A percentile compares a stretch with the other conserved stretches of the same genome.
phyloP scores from a whole-genome alignment of 1,140 invertebrate species.

The Penaeus chinensis region DNA sequence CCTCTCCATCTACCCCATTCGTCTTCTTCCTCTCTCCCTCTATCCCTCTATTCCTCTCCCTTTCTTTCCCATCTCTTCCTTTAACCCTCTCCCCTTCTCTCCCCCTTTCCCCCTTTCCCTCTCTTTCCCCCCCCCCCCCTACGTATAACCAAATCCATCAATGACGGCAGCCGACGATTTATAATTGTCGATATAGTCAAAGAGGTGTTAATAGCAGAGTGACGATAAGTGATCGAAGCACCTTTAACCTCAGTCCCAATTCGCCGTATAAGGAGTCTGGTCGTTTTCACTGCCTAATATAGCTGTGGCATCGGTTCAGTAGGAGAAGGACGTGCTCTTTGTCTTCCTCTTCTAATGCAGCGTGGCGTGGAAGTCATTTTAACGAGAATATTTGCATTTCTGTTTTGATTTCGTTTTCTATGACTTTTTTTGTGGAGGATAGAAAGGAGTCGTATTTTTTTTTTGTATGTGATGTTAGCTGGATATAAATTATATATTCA shows the following conservation, averaged over 20 bases:
- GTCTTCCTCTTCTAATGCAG: no score
- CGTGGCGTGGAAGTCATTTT: no score
- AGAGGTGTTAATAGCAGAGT: no score
- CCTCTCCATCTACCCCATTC: background rate
- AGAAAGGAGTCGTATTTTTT: background rate
- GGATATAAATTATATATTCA: no score
- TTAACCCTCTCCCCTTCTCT: background rate
- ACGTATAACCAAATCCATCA: background rate
- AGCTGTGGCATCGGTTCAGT: no score
- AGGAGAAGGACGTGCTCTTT: no score
- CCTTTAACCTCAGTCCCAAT: no score
- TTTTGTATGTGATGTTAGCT: background rate
- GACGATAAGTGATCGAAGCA: no score
- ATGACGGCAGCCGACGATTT: background rate
- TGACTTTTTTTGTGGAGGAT: background rate
- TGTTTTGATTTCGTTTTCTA: background rate
- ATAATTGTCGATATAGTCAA: no score
- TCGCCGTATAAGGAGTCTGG: no score
- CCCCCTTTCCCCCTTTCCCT: background rate
- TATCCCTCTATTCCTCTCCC: background rate
- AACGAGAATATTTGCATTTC: background rate
- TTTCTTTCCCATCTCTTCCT: background rate
- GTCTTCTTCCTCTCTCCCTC: background rate
- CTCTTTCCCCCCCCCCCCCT: background rate
- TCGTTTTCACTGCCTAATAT: no score